Evolutionary conservation across 2,888 invertebrate genomes (phyloP).

Genomic region (Palloptera scutellata): DNA sequence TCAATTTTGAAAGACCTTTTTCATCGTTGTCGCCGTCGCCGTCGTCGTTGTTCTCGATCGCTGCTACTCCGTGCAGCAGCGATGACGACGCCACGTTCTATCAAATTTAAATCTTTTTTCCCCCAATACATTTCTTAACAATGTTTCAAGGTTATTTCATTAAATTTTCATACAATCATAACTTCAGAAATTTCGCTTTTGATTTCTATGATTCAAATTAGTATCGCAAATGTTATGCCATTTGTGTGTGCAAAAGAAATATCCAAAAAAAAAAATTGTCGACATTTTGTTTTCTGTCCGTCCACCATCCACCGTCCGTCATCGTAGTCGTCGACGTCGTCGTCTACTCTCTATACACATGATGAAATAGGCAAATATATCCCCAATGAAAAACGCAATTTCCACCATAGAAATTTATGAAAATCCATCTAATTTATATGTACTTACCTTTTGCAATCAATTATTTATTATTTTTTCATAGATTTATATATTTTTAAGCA

Average conservation of each 20-base stretch:
- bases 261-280: background rate
- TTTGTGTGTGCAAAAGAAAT: background rate
- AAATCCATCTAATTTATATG: background rate
- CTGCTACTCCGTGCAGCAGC: background rate
- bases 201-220: no score
- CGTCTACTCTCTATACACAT: background rate
- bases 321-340: slow-evolving; percentile 1
- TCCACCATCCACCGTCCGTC: background rate
- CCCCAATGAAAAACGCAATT: background rate
- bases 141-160: background rate
- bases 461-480: background rate
- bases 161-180: no score
- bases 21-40: background rate
- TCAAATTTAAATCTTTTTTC: background rate
- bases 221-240: no score
- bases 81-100: background rate
- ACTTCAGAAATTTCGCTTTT: no score
- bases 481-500: background rate
- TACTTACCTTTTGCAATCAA: background rate
- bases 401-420: background rate
- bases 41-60: background rate
- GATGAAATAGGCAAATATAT: slow-evolving; percentile 3
- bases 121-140: background rate
- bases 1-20: background rate
- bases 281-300: slow-evolving; percentile 9